A percentile compares a stretch with the other conserved stretches of the same genome.
Evolutionary conservation across 2,113 vertebrate genomes (phyloP).

Genomic region (Erpornis zantholeuca): DNA sequence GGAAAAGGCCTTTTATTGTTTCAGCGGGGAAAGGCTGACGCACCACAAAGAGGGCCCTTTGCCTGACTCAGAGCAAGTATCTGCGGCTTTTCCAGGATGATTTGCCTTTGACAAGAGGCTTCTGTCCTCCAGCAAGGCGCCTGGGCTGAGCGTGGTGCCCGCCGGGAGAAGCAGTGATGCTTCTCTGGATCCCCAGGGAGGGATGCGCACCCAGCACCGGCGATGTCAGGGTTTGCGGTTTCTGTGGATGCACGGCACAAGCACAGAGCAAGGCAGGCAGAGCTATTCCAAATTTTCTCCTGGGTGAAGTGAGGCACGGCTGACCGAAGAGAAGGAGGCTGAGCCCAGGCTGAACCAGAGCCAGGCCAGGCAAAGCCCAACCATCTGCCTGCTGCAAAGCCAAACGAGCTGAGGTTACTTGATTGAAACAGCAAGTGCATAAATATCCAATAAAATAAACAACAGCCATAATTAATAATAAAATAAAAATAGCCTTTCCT

Average conservation of each 20-base stretch:
- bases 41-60: slow-evolving; percentile 18
- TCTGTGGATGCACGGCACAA: not conserved
- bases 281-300: not conserved
- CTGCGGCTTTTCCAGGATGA: not conserved
- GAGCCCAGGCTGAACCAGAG: not conserved
- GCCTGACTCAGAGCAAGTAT: not conserved
- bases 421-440: not conserved
- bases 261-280: not conserved
- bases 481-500: not conserved
- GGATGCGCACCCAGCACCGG: not conserved
- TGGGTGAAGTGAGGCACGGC: not conserved
- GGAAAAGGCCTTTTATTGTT: slow-evolving; percentile 32
- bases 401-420: not conserved
- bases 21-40: not conserved
- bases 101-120: slow-evolving; percentile 13
- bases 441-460: slow-evolving; percentile 23
- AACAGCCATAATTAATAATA: not conserved
- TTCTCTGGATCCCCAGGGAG: not conserved
- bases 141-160: not conserved
- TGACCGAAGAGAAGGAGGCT: not conserved
- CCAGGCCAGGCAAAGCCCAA: slow-evolving; percentile 1
- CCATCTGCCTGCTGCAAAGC: not conserved
- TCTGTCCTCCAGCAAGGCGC: not conserved
- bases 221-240: not conserved
- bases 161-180: not conserved